Conservation (phyloP, 1,140 invertebrate species). For the Notospermus geniculatus region DNA sequence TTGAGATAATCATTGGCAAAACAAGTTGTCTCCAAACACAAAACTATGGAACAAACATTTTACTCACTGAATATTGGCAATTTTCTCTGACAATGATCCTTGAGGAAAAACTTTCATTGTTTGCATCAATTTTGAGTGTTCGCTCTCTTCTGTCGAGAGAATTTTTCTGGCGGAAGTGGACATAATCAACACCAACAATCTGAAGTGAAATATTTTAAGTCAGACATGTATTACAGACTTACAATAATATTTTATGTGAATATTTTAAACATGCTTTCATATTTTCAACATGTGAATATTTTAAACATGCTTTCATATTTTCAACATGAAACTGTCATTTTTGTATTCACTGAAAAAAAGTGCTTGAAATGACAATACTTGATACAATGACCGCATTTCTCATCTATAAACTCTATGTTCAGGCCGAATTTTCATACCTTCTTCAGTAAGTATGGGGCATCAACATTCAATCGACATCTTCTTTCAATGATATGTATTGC, state of each 20-base stretch:
- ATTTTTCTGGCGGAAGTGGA: slow-evolving; percentile 93
- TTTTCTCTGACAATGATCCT: slow-evolving; percentile 86
- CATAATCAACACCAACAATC: slow-evolving; percentile 91
- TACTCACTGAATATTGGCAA: slow-evolving; percentile 87
- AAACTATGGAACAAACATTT: background rate
- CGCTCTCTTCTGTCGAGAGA: slow-evolving; percentile 75
- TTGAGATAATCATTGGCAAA: too few species aligned
- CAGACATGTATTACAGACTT: slow-evolving; percentile 5
- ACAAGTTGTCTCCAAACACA: too few species aligned
- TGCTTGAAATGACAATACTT: too few species aligned
- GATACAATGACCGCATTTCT: too few species aligned
- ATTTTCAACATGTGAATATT: too few species aligned
- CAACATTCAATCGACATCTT: slow-evolving; percentile 87
- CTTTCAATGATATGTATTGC: slow-evolving; percentile 80
- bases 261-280: too few species aligned
- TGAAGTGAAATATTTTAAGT: slow-evolving; percentile 56
- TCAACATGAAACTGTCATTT: too few species aligned
- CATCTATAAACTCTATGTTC: too few species aligned
- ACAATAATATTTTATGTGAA: background rate
- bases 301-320: too few species aligned
- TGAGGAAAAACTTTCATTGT: slow-evolving; percentile 87
- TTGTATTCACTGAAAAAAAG: too few species aligned
- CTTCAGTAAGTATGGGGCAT: slow-evolving; percentile 92
- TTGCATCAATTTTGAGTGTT: slow-evolving; percentile 86
- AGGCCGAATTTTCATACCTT: slow-evolving; percentile 65